A percentile compares a stretch with the other conserved stretches of the same genome.
Evolutionary conservation across 2,888 invertebrate genomes (phyloP).

Genomic region (Apamea epomidion): DNA sequence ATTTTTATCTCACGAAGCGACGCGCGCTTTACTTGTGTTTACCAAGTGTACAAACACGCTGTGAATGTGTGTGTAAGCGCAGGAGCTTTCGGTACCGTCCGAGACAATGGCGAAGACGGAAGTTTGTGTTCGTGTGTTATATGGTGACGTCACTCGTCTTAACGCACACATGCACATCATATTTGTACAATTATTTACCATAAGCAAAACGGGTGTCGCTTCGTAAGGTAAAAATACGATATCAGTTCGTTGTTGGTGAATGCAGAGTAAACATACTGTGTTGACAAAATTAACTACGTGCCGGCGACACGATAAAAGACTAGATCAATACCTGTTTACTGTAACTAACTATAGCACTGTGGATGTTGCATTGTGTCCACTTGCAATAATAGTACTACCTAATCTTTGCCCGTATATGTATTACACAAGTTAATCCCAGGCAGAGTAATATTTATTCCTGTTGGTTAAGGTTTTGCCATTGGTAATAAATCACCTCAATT

Average conservation of each 20-base stretch:
- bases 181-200: neutral
- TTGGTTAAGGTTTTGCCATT: neutral
- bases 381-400: neutral
- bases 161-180: neutral
- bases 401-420: neutral
- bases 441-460: neutral
- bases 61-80: neutral
- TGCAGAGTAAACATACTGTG: neutral
- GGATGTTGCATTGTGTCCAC: neutral
- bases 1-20: neutral
- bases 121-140: too few relatives aligned
- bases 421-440: neutral
- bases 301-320: neutral
- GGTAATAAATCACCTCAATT: conserved; percentile 4
- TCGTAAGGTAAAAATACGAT: neutral
- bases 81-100: neutral
- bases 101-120: neutral
- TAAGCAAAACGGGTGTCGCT: neutral
- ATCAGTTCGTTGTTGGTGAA: neutral
- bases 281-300: neutral
- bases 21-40: neutral
- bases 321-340: neutral
- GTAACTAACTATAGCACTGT: neutral
- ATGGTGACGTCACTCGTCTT: too few relatives aligned
- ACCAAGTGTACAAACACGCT: neutral